Conservation (phyloP, 2,888 invertebrate species). For the Hololepta plana region DNA sequence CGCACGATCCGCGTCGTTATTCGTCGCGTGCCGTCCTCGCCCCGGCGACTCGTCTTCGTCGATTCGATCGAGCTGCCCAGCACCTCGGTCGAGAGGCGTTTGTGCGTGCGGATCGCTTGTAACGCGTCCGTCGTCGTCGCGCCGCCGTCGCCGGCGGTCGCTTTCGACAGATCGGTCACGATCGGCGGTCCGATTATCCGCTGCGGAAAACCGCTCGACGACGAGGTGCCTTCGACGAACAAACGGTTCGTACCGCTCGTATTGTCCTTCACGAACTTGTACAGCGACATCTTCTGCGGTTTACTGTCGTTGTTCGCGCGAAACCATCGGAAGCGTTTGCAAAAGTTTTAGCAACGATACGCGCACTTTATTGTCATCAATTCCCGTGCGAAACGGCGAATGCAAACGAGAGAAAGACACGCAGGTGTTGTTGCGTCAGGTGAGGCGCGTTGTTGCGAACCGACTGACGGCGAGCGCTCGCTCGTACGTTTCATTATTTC, state of each 20-base stretch:
- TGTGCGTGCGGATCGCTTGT: slow-evolving; percentile 66
- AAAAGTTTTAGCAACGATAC: no score
- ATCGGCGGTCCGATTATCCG: slow-evolving; percentile 19
- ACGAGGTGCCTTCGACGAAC: slow-evolving; percentile 53
- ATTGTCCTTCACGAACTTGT: slow-evolving; percentile 59
- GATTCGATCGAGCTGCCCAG: slow-evolving; percentile 71
- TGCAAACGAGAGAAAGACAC: no score
- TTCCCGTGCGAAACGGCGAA: no score
- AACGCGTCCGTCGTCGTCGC: slow-evolving; percentile 32
- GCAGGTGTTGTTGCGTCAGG: no score
- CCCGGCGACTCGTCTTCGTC: slow-evolving; percentile 63
- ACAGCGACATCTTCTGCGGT: slow-evolving; percentile 37
- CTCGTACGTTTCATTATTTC: slow-evolving; percentile 4
- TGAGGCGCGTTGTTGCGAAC: no score
- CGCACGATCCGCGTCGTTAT: slow-evolving; percentile 75
- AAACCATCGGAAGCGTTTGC: no score
- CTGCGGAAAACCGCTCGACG: slow-evolving; percentile 9
- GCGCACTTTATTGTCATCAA: no score
- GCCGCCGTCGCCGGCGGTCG: slow-evolving; percentile 11
- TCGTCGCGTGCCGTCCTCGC: slow-evolving; percentile 59
- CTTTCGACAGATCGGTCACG: slow-evolving; percentile 20
- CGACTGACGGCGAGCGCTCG: no score
- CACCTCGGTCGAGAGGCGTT: slow-evolving; percentile 68
- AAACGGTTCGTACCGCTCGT: slow-evolving; percentile 38
- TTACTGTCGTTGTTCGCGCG: no score